Evolutionary conservation across 23 tunicate species (phyloP).

Genomic region (Clavelina lepadiformis): DNA sequence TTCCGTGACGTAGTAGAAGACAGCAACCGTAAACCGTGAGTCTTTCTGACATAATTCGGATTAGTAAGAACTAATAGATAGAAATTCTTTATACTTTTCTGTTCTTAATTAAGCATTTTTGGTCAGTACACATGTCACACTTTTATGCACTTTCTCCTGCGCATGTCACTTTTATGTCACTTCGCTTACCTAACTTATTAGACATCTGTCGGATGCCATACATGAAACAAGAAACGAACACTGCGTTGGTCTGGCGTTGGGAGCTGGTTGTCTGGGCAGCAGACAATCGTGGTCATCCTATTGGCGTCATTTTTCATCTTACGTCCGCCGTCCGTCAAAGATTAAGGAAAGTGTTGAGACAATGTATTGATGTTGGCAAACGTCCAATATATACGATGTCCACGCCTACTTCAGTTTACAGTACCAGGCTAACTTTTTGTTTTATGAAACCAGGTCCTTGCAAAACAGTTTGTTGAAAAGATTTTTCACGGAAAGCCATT

Average conservation of each 20-base stretch:
- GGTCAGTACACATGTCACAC: too few species aligned
- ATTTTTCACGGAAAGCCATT: constrained; percentile 35
- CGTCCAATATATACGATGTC: too few species aligned
- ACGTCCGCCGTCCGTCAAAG: constrained; percentile 52
- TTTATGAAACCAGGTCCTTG: constrained; percentile 49
- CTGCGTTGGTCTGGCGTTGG: constrained; percentile 85
- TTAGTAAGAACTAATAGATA: too few species aligned
- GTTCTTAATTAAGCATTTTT: too few species aligned
- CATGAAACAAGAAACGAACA: constrained; percentile 14
- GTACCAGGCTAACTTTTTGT: not conserved
- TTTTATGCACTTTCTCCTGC: too few species aligned
- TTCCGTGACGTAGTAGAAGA: constrained; percentile 18
- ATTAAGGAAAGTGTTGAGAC: constrained; percentile 12
- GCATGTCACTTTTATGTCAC: too few species aligned
- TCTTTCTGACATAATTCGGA: too few species aligned
- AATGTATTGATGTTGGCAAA: too few species aligned
- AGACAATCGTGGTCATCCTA: constrained; percentile 61
- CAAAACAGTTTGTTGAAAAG: constrained; percentile 41
- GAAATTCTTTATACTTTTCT: too few species aligned
- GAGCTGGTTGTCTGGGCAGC: constrained; percentile 71
- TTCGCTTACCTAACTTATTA: not conserved
- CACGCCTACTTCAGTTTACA: too few species aligned
- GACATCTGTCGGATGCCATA: constrained; percentile 36
- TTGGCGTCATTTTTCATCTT: constrained; percentile 51
- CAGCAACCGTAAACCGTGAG: constrained; percentile 18